phyloP scores from a whole-genome alignment of 2,797 vertebrate genomes.

The Scolopax bukidnonensis region DNA sequence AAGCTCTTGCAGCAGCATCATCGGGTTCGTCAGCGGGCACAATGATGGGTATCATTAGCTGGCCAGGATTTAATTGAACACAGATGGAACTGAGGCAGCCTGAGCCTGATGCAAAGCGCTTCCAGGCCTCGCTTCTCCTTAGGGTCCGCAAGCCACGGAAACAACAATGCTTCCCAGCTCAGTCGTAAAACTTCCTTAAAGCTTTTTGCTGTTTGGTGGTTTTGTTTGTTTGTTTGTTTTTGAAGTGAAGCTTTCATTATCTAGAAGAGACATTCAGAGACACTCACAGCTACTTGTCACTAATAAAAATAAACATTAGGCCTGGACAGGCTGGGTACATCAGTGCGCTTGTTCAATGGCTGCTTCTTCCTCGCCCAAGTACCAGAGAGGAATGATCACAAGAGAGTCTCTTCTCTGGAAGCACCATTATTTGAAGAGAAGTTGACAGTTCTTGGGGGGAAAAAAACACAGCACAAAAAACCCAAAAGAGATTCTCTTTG shows the following conservation, averaged over 20 bases:
- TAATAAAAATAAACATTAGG: constrained; percentile 8
- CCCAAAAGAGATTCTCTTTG: neutral
- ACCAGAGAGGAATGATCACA: neutral
- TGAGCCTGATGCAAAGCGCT: neutral
- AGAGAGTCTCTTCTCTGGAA: neutral
- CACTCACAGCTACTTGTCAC: neutral
- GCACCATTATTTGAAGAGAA: neutral
- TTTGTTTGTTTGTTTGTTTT: neutral
- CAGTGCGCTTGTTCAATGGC: neutral
- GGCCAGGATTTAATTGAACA: constrained; percentile 25
- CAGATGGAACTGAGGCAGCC: constrained; percentile 27
- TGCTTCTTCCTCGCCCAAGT: neutral
- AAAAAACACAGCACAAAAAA: neutral
- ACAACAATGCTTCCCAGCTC: neutral
- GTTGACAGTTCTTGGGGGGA: neutral
- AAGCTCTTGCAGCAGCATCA: neutral
- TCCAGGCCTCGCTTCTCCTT: neutral
- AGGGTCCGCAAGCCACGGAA: neutral
- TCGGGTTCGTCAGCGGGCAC: neutral
- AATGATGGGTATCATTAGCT: neutral
- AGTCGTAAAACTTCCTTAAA: constrained; percentile 13
- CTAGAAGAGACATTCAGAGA: neutral
- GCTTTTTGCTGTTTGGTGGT: neutral
- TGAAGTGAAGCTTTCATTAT: constrained; percentile 34
- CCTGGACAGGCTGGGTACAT: neutral